These are phyloP conservation scores for Aphelinus atriplicis DNA, from an alignment of 1,140 invertebrate genomes.

Conservation along the genomic window DNA sequence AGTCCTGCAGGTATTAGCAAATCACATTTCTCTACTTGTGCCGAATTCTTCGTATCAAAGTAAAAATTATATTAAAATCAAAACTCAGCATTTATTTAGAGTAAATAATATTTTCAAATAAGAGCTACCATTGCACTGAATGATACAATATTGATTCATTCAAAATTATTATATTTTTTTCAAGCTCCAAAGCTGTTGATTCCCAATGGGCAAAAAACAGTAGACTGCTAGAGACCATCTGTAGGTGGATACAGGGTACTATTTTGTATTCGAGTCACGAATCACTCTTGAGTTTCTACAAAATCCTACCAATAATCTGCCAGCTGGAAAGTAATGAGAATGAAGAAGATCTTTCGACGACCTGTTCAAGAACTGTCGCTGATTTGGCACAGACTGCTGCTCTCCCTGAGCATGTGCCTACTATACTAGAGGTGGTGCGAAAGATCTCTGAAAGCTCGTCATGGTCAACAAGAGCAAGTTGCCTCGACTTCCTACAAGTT, in stretches of 20 bases:
- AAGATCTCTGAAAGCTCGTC: slow-evolving; percentile 69
- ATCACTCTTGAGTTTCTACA: slow-evolving; percentile 69
- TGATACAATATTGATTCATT: too few species aligned
- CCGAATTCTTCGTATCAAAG: too few species aligned
- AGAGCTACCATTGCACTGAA: neutral
- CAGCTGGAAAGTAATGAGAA: slow-evolving; percentile 80
- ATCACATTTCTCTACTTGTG: too few species aligned
- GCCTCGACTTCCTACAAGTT: slow-evolving; percentile 81
- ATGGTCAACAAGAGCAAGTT: slow-evolving; percentile 81
- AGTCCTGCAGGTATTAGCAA: too few species aligned
- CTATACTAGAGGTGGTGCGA: slow-evolving; percentile 64
- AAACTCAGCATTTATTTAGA: neutral
- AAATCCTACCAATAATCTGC: slow-evolving; percentile 75
- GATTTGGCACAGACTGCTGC: slow-evolving; percentile 71
- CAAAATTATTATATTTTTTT: neutral
- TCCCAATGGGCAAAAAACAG: slow-evolving; percentile 12
- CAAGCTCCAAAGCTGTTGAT: slow-evolving; percentile 6
- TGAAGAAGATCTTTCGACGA: slow-evolving; percentile 82
- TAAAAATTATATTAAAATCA: too few species aligned
- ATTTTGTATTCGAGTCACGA: slow-evolving; percentile 61
- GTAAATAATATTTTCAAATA: neutral
- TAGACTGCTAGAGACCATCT: slow-evolving; percentile 52
- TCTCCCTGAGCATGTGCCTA: slow-evolving; percentile 65
- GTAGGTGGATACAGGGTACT: slow-evolving; percentile 62
- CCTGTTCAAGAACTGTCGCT: slow-evolving; percentile 74